Evolutionary conservation across 2,113 vertebrate species (phyloP), one percentile per base, ranked within the genome.

Genomic region (Rattus rattus): DNA sequence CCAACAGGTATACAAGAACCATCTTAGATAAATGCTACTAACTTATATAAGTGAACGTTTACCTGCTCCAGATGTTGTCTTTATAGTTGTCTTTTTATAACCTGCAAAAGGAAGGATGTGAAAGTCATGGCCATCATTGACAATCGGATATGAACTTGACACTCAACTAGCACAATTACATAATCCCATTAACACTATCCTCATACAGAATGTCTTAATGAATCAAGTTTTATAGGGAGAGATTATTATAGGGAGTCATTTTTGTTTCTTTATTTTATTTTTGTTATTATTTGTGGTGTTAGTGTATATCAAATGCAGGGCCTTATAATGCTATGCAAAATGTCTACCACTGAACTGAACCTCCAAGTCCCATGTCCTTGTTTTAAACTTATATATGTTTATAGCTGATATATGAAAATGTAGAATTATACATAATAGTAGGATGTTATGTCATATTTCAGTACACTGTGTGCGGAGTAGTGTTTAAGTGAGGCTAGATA

Each of bases 51-150:
- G 36, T 63, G 6, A 88, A 90, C 61, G 4, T 12, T 97, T 5
- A 98, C 97, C 98, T 80, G 94, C 76, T 43, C 4, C 9, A 0
- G 83, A 17, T 33, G 30, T 20, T 36, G 6, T 17, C 59, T 61
- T 79, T 14, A 28, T 2, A 4, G n/a, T 16, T 39, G 5, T 84
- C 52, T 75, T 63, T 83, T 2, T 2, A 79, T 92, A 80, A 91
- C n/a, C 97, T 98, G 79, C 12, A 95, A 96, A 85, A 0, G 43
- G 96, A 76, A 39, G 43, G 6, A 72, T 43, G 1, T 52, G 0
- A 65, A 59, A 65, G 81, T 28, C 91, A 12, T 67, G 54, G 69
- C 8, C 3, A 87, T 28, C 85, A 56, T 54, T 49, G 36, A 93
- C 26, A 28, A 84, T 36, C 12, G 19, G 59, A 65, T 56, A n/a